phyloP scores from a whole-genome alignment of 1,140 invertebrate genomes.

The Papilio xuthus region DNA sequence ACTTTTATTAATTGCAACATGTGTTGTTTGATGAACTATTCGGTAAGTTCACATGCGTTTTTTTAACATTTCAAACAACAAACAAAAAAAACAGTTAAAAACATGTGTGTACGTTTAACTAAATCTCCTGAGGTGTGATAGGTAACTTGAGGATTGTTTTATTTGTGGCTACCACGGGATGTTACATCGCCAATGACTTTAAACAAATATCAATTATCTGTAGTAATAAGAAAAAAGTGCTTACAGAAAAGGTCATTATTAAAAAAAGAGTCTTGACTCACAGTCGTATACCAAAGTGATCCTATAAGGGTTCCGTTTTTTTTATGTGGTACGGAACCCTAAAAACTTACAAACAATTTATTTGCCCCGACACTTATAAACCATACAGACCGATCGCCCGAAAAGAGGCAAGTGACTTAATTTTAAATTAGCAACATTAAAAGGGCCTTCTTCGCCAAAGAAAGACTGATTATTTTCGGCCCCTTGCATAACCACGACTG shows the following conservation, averaged over 20 bases:
- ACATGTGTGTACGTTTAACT: no score
- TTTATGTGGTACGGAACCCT: not conserved
- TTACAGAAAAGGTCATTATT: not conserved
- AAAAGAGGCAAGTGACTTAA: conserved; percentile 45
- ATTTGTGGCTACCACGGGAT: not conserved
- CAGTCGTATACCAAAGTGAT: no score
- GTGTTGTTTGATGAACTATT: no score
- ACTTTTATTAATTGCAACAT: not conserved
- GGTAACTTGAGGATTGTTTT: no score
- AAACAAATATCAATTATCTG: not conserved
- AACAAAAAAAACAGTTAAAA: no score
- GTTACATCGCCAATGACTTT: not conserved
- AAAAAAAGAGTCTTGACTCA: no score
- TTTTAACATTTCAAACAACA: no score
- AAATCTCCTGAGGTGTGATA: no score
- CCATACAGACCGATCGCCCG: not conserved
- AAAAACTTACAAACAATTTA: not conserved
- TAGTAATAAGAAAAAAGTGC: no score
- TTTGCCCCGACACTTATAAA: not conserved
- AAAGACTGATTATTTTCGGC: conserved; percentile 55
- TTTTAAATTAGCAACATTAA: conserved; percentile 54
- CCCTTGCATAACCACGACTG: conserved; percentile 56
- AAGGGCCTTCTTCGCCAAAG: conserved; percentile 50
- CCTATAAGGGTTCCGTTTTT: no score
- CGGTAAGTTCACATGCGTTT: no score